Evolutionary conservation across 1,140 invertebrate species (phyloP).

Genomic region (Triops cancriformis): DNA sequence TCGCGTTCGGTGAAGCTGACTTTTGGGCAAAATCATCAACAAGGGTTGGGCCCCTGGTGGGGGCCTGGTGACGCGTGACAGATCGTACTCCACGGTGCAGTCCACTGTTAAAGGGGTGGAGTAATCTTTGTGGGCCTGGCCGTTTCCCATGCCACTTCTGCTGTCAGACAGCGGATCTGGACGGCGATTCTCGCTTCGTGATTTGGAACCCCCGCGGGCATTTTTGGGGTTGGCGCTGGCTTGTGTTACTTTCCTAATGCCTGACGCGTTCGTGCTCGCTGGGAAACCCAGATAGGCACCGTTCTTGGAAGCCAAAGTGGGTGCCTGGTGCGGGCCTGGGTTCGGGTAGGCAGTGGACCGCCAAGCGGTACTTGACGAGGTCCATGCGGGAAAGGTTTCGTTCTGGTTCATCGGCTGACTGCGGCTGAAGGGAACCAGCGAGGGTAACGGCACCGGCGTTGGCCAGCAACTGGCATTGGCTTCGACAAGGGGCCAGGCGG

Average conservation of each 20-base stretch:
- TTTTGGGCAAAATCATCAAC: constrained; percentile 23
- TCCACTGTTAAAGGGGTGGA: constrained; percentile 68
- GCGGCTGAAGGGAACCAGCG: neutral
- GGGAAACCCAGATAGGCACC: neutral
- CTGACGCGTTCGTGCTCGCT: neutral
- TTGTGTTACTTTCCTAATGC: neutral
- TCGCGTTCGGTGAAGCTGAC: constrained; percentile 16
- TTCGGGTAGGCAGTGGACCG: neutral
- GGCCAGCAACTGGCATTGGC: neutral
- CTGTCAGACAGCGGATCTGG: neutral
- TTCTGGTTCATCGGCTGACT: neutral
- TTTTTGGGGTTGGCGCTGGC: neutral
- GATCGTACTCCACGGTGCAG: constrained; percentile 73
- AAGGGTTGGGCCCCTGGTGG: constrained; percentile 52
- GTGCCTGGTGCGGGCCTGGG: neutral
- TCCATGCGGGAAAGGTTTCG: neutral
- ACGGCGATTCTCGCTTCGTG: neutral
- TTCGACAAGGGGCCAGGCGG: neutral
- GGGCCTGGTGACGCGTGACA: constrained; percentile 68
- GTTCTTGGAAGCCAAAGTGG: constrained; percentile 9
- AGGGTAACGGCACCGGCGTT: neutral
- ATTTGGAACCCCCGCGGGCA: neutral
- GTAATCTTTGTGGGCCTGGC: constrained; percentile 48
- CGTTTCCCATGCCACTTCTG: neutral
- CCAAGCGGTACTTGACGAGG: neutral